These are phyloP conservation scores for Caranx melampygus DNA, from an alignment of 2,113 vertebrate genomes.

Conservation along the genomic window DNA sequence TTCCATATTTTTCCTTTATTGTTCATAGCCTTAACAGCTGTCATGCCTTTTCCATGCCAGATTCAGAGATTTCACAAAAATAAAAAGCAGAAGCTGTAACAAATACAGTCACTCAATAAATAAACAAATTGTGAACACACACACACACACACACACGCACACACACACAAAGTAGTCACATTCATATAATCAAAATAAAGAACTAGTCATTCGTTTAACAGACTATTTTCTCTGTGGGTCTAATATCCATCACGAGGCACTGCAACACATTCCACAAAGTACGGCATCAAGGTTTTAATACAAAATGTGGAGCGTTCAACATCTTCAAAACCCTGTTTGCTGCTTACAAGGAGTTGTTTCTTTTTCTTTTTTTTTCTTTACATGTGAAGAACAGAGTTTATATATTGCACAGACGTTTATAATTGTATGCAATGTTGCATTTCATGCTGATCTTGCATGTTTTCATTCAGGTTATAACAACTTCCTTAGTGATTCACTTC, in stretches of 20 bases:
- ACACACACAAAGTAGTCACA: conserved; percentile 69
- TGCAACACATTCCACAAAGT: conserved; percentile 75
- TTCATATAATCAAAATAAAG: conserved; percentile 65
- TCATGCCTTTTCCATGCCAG: conserved; percentile 79
- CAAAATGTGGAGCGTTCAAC: conserved; percentile 61
- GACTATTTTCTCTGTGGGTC: conserved; percentile 51
- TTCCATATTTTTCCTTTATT: conserved; percentile 72
- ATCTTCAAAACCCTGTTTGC: conserved; percentile 39
- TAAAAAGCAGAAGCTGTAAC: conserved; percentile 70
- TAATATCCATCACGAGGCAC: conserved; percentile 70
- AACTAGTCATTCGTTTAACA: conserved; percentile 46
- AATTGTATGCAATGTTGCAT: conserved; percentile 43
- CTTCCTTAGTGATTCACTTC: conserved; percentile 4
- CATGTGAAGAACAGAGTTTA: conserved; percentile 30
- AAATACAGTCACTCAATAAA: conserved; percentile 79
- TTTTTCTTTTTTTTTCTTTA: conserved; percentile 20
- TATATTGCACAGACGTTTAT: conserved; percentile 50
- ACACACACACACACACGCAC: conserved; percentile 50
- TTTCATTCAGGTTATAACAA: conserved; percentile 30
- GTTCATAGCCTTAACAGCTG: conserved; percentile 68
- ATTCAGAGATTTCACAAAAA: conserved; percentile 73
- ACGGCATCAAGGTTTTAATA: conserved; percentile 49
- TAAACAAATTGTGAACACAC: conserved; percentile 67
- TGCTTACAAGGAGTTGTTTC: conserved; percentile 34
- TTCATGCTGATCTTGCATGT: conserved; percentile 59